A percentile compares a stretch with the other conserved stretches of the same genome.
phyloP scores from a whole-genome alignment of 2,888 invertebrate genomes.

The Diaprepes abbreviatus region DNA sequence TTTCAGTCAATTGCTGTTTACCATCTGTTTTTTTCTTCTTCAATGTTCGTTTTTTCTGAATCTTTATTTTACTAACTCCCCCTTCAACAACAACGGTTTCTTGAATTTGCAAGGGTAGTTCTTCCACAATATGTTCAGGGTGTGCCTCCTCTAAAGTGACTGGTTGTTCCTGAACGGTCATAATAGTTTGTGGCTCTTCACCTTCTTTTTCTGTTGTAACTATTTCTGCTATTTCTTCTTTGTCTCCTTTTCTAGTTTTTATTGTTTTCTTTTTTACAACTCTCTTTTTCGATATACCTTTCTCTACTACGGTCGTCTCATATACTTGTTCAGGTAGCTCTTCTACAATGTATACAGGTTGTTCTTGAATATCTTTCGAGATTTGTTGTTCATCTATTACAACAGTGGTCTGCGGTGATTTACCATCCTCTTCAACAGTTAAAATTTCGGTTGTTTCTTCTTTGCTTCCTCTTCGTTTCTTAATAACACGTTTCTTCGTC shows the following conservation, averaged over 20 bases:
- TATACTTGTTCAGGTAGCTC: slow-evolving; percentile 59
- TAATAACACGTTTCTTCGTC: slow-evolving; percentile 61
- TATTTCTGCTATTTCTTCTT: slow-evolving; percentile 61
- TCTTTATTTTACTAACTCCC: slow-evolving; percentile 64
- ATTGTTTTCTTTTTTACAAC: slow-evolving; percentile 62
- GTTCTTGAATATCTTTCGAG: slow-evolving; percentile 14
- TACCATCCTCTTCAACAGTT: slow-evolving; percentile 62
- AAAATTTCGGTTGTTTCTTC: slow-evolving; percentile 58
- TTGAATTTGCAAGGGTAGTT: slow-evolving; percentile 56
- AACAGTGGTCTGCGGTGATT: slow-evolving; percentile 65
- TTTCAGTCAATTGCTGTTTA: slow-evolving; percentile 62
- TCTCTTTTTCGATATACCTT: slow-evolving; percentile 56
- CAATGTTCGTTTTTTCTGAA: slow-evolving; percentile 54
- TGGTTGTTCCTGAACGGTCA: slow-evolving; percentile 56
- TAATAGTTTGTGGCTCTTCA: slow-evolving; percentile 63
- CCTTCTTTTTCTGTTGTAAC: slow-evolving; percentile 62
- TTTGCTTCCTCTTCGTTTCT: slow-evolving; percentile 59
- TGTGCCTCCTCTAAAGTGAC: slow-evolving; percentile 35
- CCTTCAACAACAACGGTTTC: slow-evolving; percentile 60
- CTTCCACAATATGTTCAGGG: slow-evolving; percentile 53
- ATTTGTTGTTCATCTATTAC: slow-evolving; percentile 61
- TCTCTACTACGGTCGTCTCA: slow-evolving; percentile 37
- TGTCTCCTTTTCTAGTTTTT: slow-evolving; percentile 62
- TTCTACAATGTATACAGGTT: slow-evolving; percentile 45
- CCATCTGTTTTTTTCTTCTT: slow-evolving; percentile 60